Evolutionary conservation across 2,888 invertebrate genomes (phyloP).

Genomic region (Spodoptera exigua): DNA sequence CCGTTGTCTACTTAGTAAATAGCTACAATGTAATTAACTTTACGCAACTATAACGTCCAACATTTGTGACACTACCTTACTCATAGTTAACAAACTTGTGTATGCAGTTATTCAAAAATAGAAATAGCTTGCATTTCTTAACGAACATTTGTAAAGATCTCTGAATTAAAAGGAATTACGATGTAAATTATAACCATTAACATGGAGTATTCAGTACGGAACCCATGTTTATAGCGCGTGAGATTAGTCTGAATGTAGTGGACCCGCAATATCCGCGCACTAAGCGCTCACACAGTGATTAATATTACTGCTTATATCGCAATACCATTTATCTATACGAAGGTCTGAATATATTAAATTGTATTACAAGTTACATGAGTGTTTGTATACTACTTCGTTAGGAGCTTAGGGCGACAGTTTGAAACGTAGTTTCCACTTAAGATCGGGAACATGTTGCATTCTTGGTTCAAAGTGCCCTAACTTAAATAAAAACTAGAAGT

Average conservation of each 20-base stretch:
- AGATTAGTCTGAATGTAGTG: conserved; percentile 75
- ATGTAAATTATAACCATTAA: conserved; percentile 39
- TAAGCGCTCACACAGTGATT: conserved; percentile 69
- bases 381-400: not conserved
- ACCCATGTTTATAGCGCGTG: conserved; percentile 74
- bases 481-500: too few relatives aligned
- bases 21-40: conserved; percentile 75
- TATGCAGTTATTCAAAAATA: too few relatives aligned
- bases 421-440: too few relatives aligned
- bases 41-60: conserved; percentile 38
- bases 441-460: too few relatives aligned
- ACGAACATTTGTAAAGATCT: not conserved
- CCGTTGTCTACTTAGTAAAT: conserved; percentile 79
- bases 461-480: too few relatives aligned
- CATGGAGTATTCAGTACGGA: conserved; percentile 39
- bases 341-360: conserved; percentile 32
- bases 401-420: too few relatives aligned
- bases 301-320: conserved; percentile 58
- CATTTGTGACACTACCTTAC: not conserved
- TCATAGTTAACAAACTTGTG: too few relatives aligned
- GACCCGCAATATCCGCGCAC: conserved; percentile 69
- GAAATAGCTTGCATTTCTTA: not conserved
- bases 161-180: conserved; percentile 4
- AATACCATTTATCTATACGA: conserved; percentile 21
- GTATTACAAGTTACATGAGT: not conserved